Evolutionary conservation across 2,888 invertebrate genomes (phyloP).

Genomic region (Palloptera scutellata): DNA sequence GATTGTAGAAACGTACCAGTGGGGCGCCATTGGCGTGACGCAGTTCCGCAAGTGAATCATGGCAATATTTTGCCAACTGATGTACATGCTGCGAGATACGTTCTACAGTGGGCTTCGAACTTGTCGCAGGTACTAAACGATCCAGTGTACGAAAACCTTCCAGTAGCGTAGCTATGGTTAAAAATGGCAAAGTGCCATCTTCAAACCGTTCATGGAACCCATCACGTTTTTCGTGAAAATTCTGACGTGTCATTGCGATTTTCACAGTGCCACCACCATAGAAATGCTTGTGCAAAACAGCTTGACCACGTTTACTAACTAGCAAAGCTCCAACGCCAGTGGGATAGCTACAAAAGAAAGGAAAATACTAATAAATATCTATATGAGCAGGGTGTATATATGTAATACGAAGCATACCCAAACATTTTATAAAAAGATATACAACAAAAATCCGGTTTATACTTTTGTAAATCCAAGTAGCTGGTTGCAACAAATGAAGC

Average conservation of each 20-base stretch:
- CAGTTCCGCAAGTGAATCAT: slow-evolving; percentile 69
- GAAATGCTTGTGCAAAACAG: slow-evolving; percentile 69
- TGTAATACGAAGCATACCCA: slow-evolving; percentile 58
- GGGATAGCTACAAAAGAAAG: slow-evolving; percentile 70
- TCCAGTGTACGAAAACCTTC: slow-evolving; percentile 83
- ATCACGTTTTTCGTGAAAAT: slow-evolving; percentile 76
- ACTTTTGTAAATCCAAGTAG: slow-evolving; percentile 74
- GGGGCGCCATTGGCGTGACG: slow-evolving; percentile 77
- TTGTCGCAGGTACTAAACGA: slow-evolving; percentile 67
- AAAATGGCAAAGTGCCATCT: slow-evolving; percentile 90
- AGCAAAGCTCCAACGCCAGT: slow-evolving; percentile 92
- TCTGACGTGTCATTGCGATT: slow-evolving; percentile 77
- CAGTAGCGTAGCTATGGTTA: slow-evolving; percentile 81
- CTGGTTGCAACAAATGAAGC: slow-evolving; percentile 83
- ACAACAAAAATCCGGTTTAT: slow-evolving; percentile 87
- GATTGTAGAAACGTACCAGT: slow-evolving; percentile 77
- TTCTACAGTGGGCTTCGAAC: slow-evolving; percentile 67
- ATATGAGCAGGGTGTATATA: slow-evolving; percentile 1
- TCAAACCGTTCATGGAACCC: slow-evolving; percentile 84
- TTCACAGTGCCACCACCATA: slow-evolving; percentile 96
- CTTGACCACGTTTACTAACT: slow-evolving; percentile 68
- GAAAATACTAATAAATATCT: not conserved
- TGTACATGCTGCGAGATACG: slow-evolving; percentile 79
- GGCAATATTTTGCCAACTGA: slow-evolving; percentile 77
- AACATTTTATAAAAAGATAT: slow-evolving; percentile 98